Evolutionary conservation across 2,888 invertebrate species (phyloP), one percentile per base, ranked within the genome.

Genomic region (Ditylenchus weischeri): DNA sequence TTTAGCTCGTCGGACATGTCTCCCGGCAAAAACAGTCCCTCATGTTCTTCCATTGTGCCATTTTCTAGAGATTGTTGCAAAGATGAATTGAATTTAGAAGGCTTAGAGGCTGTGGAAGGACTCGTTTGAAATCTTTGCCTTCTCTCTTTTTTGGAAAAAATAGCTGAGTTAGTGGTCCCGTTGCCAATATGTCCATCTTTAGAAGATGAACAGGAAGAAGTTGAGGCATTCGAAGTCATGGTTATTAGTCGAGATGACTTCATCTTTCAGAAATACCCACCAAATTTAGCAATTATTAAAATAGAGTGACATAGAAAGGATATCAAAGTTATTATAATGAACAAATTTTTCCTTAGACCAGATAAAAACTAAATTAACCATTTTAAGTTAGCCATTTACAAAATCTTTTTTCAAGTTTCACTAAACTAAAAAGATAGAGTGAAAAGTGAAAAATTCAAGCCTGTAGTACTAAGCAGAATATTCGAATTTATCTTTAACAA

Each of bases 1-100:
- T 81, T 76, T 3, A 81, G 67, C 65, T 81, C 80, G 60, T 80
- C 78, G 60, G 72, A 70, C 80, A 81, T 80, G 66, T 81, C 79
- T n/a, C 74, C 78, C 35, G 81, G 81, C 54, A 81, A 49, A 35
- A 77, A 66, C 18, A 81, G 70, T 29, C 79, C 79, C 68, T 81
- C 76, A 64, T 76, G 75, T 49, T 75, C 72, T 48, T 59, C 59
- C 58, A 71, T 73, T 19, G 51, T 51, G 21, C 69, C 73, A 62
- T 51, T 62, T 47, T 64, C 64, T 36, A 43, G 64, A 21, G n/a
- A 43, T 38, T 50, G 48, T 21, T 36, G 65, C 58, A 43, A 21
- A n/a, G 19, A 51, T 50, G 19, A 35, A 21, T 38, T 63, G 23
- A 54, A 54, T 54, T 54, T 54, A 13, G 54, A 54, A 18, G 11